Base-by-base conservation (phyloP, 2,797 vertebrate genomes). In the Crax fasciolata region DNA sequence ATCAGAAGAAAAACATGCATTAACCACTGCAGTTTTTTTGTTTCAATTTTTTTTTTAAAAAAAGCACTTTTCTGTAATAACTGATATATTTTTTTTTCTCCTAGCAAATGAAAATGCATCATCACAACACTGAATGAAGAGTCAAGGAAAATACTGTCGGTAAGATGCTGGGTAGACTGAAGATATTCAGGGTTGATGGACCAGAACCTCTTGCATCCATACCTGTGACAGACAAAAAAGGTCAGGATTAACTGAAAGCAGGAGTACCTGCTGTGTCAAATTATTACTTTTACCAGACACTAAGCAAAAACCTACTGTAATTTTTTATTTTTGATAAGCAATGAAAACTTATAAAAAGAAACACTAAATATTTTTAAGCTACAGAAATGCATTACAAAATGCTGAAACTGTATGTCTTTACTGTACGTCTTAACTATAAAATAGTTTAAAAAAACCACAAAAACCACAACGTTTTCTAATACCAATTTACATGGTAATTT, bases 191-290 rank as follows among this genome's bases (percentile, higher is more conserved):
- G 78, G 95, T 28, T 66, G 96, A 90, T 4, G 98, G 97, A 54
- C 98, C 97, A 35, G 98, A 99, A 63, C 99, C 99, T 91, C 98
- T 98, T 4, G 99, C 99, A 91, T 99, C 98, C 98, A 99, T 99
- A 97, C 98, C 99, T 99, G 98, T 52, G 98, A 98, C 84, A 97
- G 96, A 98, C 25, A 65, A 78, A 82, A 94, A 93, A 92, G 57
- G 44, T 68, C 46, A 72, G 61, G n/a, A 46, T 94, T 93, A 92
- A 93, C 86, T 28, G 38, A 63, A 59, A 61, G 65, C 48, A 2
- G 4, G 13, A 61, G 3, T 9, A 23, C 10, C 20, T 54, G 43
- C 43, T 73, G 13, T 52, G 30, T 55, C 43, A 41, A 49, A 35
- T 48, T 16, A 38, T 13, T 52, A 16, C 27, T 41, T 19, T 41